Evolutionary conservation across 2,888 invertebrate species (phyloP), one percentile per base, ranked within the genome.

Genomic region (Mythimna lalbum): DNA sequence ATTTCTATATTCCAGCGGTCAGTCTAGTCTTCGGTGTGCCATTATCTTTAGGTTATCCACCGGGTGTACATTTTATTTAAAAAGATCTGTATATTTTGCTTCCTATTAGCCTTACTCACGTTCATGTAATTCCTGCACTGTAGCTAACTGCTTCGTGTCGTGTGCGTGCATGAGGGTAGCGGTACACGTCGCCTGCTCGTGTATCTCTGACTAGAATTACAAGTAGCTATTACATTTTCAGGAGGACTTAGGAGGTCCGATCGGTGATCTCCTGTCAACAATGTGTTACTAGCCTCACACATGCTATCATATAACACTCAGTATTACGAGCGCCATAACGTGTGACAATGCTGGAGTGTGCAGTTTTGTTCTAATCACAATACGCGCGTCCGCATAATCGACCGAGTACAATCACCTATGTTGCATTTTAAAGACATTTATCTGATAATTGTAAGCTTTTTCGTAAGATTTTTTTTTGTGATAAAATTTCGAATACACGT

Each of bases 241-340:
- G 97, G 97, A 97, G 92, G 97, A 97, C 91, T 93, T 96, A 91
- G 95, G 96, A 91, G 96, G 96, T 90, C 96, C 97, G 81, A 96
- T 97, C 92, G 97, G 97, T 93, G 96, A 96, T 92, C 96, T 97
- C 92, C 96, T 97, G 92, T 96, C 96, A 89, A 95, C 97, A 87
- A 91, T 97, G 94, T 96, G 96, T 93, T 97, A 97, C 93, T 97
- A 96, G 83, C 78, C 73, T 86, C 88, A 75, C 63, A 87, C 85
- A 88, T 79, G 86, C 90, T 89, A 86, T 79, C 82, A 85, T 84
- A 87, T 88, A 89, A 88, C 89, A 87, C 90, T 91, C 91, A 88
- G 87, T 92, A 91, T 91, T 87, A 89, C 91, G 91, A 92, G 90
- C 88, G 87, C 87, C 90, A 88, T 81, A 69, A 77, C 76, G 85